Conservation (phyloP, 2,888 invertebrate species). For the Cosmia trapezina region DNA sequence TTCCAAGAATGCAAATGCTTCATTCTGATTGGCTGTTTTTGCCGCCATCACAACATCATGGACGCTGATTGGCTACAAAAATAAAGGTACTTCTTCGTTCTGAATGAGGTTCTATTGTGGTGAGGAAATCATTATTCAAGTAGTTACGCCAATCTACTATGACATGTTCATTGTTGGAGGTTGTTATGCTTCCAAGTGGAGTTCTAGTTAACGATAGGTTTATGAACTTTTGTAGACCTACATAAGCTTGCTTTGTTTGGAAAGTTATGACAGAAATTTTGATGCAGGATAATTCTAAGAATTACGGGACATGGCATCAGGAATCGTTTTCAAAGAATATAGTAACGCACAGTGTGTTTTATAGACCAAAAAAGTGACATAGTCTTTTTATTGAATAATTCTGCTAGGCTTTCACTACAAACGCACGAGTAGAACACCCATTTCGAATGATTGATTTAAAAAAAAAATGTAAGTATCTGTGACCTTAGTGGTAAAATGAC, state of each 20-base stretch:
- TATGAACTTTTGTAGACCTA: conserved; percentile 48
- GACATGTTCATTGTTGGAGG: conserved; percentile 83
- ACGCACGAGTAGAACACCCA: too few relatives aligned
- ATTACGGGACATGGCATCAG: background rate
- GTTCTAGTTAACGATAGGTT: conserved; percentile 48
- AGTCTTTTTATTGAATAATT: too few relatives aligned
- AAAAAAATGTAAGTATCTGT: too few relatives aligned
- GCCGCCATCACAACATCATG: conserved; percentile 54
- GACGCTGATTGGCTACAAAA: conserved; percentile 63
- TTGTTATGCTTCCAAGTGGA: conserved; percentile 43
- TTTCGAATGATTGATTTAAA: too few relatives aligned
- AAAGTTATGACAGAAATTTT: conserved; percentile 24
- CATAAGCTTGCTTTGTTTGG: conserved; percentile 22
- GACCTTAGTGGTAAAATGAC: too few relatives aligned
- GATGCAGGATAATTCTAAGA: conserved; percentile 22
- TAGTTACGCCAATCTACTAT: conserved; percentile 80
- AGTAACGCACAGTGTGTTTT: background rate
- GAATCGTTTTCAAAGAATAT: background rate
- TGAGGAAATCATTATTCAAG: conserved; percentile 86
- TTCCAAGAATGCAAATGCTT: conserved; percentile 64
- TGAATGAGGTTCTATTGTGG: conserved; percentile 74
- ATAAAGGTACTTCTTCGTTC: conserved; percentile 67
- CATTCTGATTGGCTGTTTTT: conserved; percentile 64
- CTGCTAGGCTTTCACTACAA: too few relatives aligned
- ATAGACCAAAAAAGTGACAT: too few relatives aligned